Evolutionary conservation across 2,888 invertebrate genomes (phyloP), one percentile per base, ranked within the genome.

Genomic region (Mimas tiliae): DNA sequence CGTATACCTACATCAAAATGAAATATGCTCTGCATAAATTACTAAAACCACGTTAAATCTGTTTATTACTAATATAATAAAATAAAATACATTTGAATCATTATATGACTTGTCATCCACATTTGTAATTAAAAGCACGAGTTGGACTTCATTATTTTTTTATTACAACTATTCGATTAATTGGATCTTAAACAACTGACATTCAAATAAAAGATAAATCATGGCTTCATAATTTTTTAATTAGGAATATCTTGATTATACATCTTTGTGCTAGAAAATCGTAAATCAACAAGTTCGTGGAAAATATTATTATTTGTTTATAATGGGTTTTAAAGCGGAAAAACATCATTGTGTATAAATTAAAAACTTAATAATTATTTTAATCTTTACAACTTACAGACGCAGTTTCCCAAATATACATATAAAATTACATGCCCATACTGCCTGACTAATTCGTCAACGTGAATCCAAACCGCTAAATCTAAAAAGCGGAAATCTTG

Each of bases 1-100:
- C 1, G 2, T 27, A 27, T 3, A 50, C n/a, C n/a, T n/a, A 42
- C 9, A 38, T 52, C 51, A 16, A 19, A 64, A 52, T 51, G 51
- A 64, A 64, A 58, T 42, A 58, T 58, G 58, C 42, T 58, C 42
- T 58, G 42, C 42, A 58, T 58, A 42, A 55, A 55, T 58, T 58
- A 42, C 1, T 7, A 55, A 27, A 16, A 16, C 48, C 16, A 19
- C 19, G 50, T 50, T 50, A 50, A 42, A 42, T 58, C 12, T 19
- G 19, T 19, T 19, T 42, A 58, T 38, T 19, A 38, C 34, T n/a
- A n/a, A n/a, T n/a, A n/a, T 53, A 38, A 58, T 58, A 58, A 38
- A 19, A 58, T 58, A 58, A 58, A 58, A 19, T 9, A 3, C 58
- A 16, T 58, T 58, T 42, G 38, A 19, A 21, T 42, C 14, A 14